A percentile compares a stretch with the other conserved stretches of the same genome.
Evolutionary conservation across 2,113 vertebrate species (phyloP).

Genomic region (Butorides virescens): DNA sequence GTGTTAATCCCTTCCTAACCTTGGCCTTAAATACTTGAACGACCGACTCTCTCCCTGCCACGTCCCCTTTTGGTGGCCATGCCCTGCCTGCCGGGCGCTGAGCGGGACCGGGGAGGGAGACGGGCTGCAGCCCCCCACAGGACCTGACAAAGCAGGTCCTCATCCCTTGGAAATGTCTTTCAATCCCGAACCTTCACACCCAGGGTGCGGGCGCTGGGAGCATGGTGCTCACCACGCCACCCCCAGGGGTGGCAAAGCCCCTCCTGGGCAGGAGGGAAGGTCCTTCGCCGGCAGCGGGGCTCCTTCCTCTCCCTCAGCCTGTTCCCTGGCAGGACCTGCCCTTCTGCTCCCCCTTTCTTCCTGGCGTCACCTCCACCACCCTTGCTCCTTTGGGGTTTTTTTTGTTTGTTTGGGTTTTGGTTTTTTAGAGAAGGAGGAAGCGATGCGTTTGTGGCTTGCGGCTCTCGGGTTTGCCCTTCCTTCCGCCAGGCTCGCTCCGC

Average conservation of each 20-base stretch:
- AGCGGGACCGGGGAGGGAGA: neutral
- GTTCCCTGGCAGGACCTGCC: neutral
- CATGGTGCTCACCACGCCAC: neutral
- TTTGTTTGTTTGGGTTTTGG: neutral
- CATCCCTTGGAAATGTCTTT: accelerated
- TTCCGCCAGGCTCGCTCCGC: neutral
- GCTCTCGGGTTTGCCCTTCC: neutral
- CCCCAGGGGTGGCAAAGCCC: accelerated
- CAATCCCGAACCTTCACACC: neutral
- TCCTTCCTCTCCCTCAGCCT: neutral
- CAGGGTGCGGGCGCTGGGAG: accelerated
- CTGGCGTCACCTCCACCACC: neutral
- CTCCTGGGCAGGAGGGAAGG: neutral
- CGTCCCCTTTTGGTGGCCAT: neutral
- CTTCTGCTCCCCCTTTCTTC: neutral
- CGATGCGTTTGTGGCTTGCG: neutral
- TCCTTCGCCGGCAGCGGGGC: accelerated
- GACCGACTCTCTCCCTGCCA: accelerated
- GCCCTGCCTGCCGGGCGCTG: neutral
- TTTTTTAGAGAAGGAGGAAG: neutral
- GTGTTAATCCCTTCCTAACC: constrained; percentile 6
- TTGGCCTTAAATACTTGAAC: neutral
- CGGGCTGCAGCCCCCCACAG: neutral
- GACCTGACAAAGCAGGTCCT: neutral
- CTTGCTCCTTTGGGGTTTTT: accelerated